Percentiles rank a stretch among this genome's conserved stretches.
These are phyloP conservation scores for Phania funesta DNA, from an alignment of 2,888 invertebrate genomes.

Conservation along the genomic window DNA sequence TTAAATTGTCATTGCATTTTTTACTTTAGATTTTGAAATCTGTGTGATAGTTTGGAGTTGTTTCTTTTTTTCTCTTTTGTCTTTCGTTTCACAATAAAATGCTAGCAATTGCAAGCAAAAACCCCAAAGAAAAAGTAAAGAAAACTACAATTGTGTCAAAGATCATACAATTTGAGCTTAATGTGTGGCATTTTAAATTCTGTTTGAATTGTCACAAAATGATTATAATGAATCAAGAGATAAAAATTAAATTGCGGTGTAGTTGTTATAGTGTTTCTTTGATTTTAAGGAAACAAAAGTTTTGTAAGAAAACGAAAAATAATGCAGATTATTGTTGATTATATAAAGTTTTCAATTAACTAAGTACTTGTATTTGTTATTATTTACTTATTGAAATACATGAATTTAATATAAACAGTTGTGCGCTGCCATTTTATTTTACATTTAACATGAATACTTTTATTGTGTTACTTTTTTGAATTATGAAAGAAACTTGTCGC, in stretches of 20 bases:
- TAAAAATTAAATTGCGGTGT: slow-evolving; percentile 36
- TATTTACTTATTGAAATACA: neutral
- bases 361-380: slow-evolving; percentile 1
- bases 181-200: slow-evolving; percentile 67
- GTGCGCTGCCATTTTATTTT: slow-evolving; percentile 74
- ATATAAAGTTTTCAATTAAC: neutral
- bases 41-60: slow-evolving; percentile 58
- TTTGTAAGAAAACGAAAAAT: slow-evolving; percentile 9
- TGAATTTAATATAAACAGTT: too few species aligned
- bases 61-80: slow-evolving; percentile 1
- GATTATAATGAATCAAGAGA: slow-evolving; percentile 65
- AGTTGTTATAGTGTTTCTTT: neutral
- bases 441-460: slow-evolving; percentile 76
- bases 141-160: slow-evolving; percentile 67
- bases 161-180: slow-evolving; percentile 61
- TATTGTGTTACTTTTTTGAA: slow-evolving; percentile 3
- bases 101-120: too few species aligned
- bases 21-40: slow-evolving; percentile 60
- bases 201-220: slow-evolving; percentile 65
- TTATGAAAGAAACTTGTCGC: slow-evolving; percentile 5
- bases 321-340: slow-evolving; percentile 23
- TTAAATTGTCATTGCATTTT: slow-evolving; percentile 62
- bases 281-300: slow-evolving; percentile 23
- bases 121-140: slow-evolving; percentile 19
- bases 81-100: slow-evolving; percentile 22